Conservation (phyloP, 2,888 invertebrate genomes). For the Luperina testacea region DNA sequence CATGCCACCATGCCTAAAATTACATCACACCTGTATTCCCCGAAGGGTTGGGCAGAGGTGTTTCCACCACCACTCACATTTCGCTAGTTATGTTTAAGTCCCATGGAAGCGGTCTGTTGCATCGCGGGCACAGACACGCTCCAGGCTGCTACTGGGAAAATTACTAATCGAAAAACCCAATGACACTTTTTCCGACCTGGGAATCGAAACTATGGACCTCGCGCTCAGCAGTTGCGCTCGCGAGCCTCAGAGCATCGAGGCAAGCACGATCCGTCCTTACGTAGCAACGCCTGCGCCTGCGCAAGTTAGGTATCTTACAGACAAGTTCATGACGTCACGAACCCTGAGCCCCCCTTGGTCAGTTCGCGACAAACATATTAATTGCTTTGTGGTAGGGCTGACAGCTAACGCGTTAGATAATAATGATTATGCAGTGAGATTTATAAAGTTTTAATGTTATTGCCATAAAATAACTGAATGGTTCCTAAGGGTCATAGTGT, state of each 20-base stretch:
- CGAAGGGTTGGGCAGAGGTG: background rate
- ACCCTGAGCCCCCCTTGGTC: constrained; percentile 55
- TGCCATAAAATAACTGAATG: background rate
- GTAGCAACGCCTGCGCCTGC: constrained; percentile 32
- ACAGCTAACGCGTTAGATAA: background rate
- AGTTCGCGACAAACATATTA: constrained; percentile 55
- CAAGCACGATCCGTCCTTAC: constrained; percentile 41
- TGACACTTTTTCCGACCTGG: background rate
- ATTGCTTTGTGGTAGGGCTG: constrained; percentile 46
- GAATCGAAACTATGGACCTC: background rate
- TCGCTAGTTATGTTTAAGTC: background rate
- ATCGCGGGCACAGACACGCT: background rate
- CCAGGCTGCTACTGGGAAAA: background rate
- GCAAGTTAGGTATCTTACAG: constrained; percentile 37
- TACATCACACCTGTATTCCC: background rate
- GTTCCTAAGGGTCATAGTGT: too few species aligned
- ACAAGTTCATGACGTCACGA: constrained; percentile 64
- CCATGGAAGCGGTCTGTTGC: too few species aligned
- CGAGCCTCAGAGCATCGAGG: background rate
- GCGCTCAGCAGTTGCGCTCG: background rate
- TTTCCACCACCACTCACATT: background rate
- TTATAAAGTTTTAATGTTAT: background rate
- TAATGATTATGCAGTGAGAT: background rate
- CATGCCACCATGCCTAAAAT: too few species aligned
- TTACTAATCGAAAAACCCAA: background rate